Conservation (phyloP, 2,888 invertebrate species). For the Lepidocyrtinus sp. region DNA sequence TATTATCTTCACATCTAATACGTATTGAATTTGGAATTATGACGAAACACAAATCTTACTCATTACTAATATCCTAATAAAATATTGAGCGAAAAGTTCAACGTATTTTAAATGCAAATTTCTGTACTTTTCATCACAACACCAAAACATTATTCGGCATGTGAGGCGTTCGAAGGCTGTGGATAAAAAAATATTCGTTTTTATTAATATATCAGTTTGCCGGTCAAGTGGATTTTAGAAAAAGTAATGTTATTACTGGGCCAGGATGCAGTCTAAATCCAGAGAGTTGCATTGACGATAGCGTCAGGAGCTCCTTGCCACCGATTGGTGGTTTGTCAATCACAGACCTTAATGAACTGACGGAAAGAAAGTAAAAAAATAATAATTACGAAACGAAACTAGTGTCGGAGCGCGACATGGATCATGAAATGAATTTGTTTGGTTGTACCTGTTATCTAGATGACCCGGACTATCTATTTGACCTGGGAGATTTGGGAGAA, state of each 20-base stretch:
- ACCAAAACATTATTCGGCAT: too few species aligned
- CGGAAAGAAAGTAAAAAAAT: too few species aligned
- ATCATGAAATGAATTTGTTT: not conserved
- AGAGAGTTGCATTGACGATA: conserved; percentile 89
- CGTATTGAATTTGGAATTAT: too few species aligned
- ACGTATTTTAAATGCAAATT: too few species aligned
- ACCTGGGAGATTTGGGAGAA: conserved; percentile 94
- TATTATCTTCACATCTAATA: too few species aligned
- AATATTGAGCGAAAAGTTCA: too few species aligned
- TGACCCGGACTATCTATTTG: conserved; percentile 93
- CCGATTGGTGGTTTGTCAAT: conserved; percentile 96
- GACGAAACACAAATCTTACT: too few species aligned
- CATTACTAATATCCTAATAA: too few species aligned
- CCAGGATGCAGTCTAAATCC: conserved; percentile 97
- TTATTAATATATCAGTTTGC: not conserved
- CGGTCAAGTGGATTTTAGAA: too few species aligned
- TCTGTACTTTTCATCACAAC: too few species aligned
- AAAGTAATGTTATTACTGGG: conserved; percentile 79
- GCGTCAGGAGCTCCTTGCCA: conserved; percentile 89
- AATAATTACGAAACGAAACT: not conserved
- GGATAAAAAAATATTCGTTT: too few species aligned
- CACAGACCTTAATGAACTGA: conserved; percentile 90
- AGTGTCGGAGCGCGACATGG: not conserved
- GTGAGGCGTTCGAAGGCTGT: too few species aligned
- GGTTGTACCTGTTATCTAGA: conserved; percentile 80